Percentiles rank a stretch among this genome's conserved stretches.
Evolutionary conservation across 2,888 invertebrate genomes (phyloP).

Genomic region (Ganaspis brasiliensis): DNA sequence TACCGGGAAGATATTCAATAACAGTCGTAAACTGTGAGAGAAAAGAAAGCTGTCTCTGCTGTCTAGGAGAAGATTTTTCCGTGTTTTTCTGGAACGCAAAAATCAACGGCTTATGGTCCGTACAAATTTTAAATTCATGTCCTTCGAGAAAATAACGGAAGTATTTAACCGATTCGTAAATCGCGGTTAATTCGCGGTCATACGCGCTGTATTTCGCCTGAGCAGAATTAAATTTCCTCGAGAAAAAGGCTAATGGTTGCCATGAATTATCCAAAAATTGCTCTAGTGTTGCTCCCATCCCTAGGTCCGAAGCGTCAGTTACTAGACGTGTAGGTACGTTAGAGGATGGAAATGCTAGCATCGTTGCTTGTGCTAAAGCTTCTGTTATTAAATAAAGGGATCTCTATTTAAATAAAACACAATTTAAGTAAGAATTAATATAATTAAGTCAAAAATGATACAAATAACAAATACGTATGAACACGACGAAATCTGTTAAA

Average conservation of each 20-base stretch:
- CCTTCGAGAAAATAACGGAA: slow-evolving; percentile 57
- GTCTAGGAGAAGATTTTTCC: not conserved
- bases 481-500: too few relatives aligned
- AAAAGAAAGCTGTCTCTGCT: not conserved
- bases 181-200: not conserved
- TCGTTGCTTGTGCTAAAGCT: slow-evolving; percentile 52
- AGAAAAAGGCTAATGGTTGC: slow-evolving; percentile 65
- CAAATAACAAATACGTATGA: too few relatives aligned
- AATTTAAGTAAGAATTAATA: too few relatives aligned
- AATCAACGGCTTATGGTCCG: not conserved
- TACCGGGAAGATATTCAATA: slow-evolving; percentile 9
- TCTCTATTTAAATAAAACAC: too few relatives aligned
- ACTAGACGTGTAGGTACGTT: slow-evolving; percentile 13
- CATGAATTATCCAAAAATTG: slow-evolving; percentile 56
- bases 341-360: slow-evolving; percentile 32
- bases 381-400: too few relatives aligned
- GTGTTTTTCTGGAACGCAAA: not conserved
- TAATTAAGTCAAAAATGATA: too few relatives aligned
- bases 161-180: not conserved
- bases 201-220: not conserved
- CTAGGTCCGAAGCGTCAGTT: slow-evolving; percentile 55
- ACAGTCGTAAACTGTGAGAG: not conserved
- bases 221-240: slow-evolving; percentile 60
- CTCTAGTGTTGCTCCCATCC: slow-evolving; percentile 55
- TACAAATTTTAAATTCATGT: slow-evolving; percentile 46